These are phyloP conservation scores for Drosophila parabipectinata DNA, from an alignment of 1,140 invertebrate genomes.

Conservation along the genomic window DNA sequence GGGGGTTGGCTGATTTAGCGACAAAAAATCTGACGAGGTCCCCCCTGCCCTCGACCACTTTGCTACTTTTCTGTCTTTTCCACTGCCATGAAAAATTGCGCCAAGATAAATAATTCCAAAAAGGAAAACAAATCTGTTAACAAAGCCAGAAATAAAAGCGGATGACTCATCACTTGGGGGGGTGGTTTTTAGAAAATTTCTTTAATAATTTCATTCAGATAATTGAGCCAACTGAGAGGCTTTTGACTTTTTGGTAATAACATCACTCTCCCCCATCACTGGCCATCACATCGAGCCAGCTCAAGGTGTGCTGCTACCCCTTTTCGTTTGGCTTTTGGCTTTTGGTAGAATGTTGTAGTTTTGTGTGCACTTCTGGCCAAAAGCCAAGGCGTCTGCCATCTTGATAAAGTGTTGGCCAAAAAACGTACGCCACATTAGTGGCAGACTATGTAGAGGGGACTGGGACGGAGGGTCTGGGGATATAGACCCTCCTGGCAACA, in stretches of 20 bases:
- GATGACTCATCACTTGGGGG: slow-evolving; percentile 24
- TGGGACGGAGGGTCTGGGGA: neutral
- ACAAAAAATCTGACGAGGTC: slow-evolving; percentile 25
- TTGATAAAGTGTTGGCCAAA: slow-evolving; percentile 82
- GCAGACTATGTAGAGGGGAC: slow-evolving; percentile 41
- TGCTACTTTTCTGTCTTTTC: neutral
- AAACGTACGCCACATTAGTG: slow-evolving; percentile 82
- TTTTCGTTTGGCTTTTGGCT: neutral
- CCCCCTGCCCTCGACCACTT: neutral
- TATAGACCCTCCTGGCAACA: slow-evolving; percentile 47
- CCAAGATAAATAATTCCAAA: slow-evolving; percentile 61
- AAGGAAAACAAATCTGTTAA: slow-evolving; percentile 57
- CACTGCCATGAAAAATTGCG: slow-evolving; percentile 41
- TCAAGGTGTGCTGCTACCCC: slow-evolving; percentile 23
- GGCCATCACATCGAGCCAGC: neutral
- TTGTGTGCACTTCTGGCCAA: slow-evolving; percentile 74
- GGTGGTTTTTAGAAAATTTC: slow-evolving; percentile 4
- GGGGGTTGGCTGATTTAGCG: slow-evolving; percentile 34
- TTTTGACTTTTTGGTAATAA: slow-evolving; percentile 44
- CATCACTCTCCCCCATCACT: slow-evolving; percentile 8
- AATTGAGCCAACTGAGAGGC: slow-evolving; percentile 39
- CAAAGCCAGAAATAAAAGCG: slow-evolving; percentile 29
- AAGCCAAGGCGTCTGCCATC: slow-evolving; percentile 79
- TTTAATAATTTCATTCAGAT: slow-evolving; percentile 29
- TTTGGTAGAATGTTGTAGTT: slow-evolving; percentile 59